Conservation (phyloP, 2,888 invertebrate genomes). For the Drosophila mercatorum region DNA sequence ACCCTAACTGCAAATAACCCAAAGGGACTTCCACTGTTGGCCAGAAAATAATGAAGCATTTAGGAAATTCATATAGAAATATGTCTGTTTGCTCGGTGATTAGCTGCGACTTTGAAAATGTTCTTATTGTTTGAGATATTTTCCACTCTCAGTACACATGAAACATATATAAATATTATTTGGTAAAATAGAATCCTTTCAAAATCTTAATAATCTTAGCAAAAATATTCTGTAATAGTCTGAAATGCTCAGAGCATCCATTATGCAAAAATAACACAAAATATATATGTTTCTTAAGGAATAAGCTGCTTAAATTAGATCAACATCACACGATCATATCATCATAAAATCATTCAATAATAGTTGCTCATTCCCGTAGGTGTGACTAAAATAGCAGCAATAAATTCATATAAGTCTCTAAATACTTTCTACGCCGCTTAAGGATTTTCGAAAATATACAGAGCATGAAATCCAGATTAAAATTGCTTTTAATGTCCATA, state of each 20-base stretch:
- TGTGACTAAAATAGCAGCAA: too few relatives aligned
- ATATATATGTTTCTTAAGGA: neutral
- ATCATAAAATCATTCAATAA: neutral
- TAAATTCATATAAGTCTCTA: neutral
- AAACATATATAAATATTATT: too few relatives aligned
- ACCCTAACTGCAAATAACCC: constrained; percentile 12
- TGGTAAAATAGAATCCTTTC: too few relatives aligned
- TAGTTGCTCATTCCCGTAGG: neutral
- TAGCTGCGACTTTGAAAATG: too few relatives aligned
- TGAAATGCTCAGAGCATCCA: too few relatives aligned
- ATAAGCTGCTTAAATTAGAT: neutral
- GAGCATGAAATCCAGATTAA: constrained; percentile 31
- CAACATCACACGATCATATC: neutral
- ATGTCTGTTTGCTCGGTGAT: neutral
- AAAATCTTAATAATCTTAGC: too few relatives aligned
- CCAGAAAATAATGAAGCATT: too few relatives aligned
- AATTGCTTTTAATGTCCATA: constrained; percentile 56
- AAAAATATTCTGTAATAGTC: too few relatives aligned
- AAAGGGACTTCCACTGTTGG: too few relatives aligned
- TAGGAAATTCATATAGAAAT: neutral
- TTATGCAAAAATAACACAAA: too few relatives aligned
- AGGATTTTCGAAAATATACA: neutral
- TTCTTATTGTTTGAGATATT: too few relatives aligned
- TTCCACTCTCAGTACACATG: too few relatives aligned
- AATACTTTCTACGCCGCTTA: neutral